Percentiles rank a stretch among this genome's conserved stretches.
phyloP scores from a whole-genome alignment of 1,140 invertebrate genomes.

The Bursaphelenchus mucronatus region DNA sequence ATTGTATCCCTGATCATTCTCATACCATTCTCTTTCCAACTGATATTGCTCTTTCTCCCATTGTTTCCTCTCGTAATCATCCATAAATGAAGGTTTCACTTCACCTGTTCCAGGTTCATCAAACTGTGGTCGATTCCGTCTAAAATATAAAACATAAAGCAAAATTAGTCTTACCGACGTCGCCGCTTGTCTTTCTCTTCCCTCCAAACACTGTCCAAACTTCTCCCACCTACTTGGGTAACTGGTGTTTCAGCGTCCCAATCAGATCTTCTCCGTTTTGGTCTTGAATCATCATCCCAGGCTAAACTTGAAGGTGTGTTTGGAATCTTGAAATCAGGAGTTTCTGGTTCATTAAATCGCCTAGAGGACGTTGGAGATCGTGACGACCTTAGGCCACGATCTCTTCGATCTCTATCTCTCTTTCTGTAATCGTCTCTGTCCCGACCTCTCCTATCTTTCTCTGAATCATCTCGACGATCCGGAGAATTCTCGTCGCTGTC shows the following conservation, averaged over 20 bases:
- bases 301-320: conserved; percentile 68
- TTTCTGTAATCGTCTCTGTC: conserved; percentile 58
- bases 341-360: conserved; percentile 64
- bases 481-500: conserved; percentile 21
- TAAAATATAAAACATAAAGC: conserved; percentile 45
- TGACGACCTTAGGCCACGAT: conserved; percentile 56
- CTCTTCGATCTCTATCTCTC: conserved; percentile 45
- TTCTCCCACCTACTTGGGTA: conserved; percentile 22
- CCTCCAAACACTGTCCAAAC: conserved; percentile 45
- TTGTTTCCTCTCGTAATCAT: conserved; percentile 70
- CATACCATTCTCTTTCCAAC: conserved; percentile 92
- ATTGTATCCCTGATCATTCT: conserved; percentile 85
- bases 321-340: conserved; percentile 69
- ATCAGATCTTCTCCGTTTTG: conserved; percentile 71
- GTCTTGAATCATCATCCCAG: conserved; percentile 75
- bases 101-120: conserved; percentile 21
- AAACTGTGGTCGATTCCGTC: conserved; percentile 57
- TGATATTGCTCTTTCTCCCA: conserved; percentile 91
- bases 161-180: background rate
- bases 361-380: conserved; percentile 59
- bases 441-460: conserved; percentile 43
- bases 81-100: conserved; percentile 36
- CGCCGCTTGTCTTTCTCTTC: conserved; percentile 49
- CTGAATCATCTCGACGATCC: conserved; percentile 36
- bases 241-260: conserved; percentile 73